These are phyloP conservation scores for Diarsia mendica DNA, from an alignment of 2,888 invertebrate species.

Conservation along the genomic window DNA sequence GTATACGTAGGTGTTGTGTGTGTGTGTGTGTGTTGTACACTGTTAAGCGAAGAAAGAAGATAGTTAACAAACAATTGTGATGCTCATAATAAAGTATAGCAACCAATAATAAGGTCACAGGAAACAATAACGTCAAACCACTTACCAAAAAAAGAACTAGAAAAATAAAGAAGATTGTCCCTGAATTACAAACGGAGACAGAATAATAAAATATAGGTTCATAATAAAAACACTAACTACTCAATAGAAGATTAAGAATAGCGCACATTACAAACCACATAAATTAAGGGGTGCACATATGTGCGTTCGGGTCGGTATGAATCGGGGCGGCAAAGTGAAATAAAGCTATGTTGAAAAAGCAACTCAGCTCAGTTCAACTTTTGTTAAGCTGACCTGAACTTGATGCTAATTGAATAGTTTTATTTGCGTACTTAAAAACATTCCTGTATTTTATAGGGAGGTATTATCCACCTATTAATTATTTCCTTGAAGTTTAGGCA, in stretches of 20 bases:
- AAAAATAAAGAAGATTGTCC: not conserved
- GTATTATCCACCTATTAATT: not conserved
- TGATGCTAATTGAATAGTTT: not conserved
- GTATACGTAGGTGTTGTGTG: no score
- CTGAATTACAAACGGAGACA: slow-evolving; percentile 18
- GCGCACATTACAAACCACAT: no score
- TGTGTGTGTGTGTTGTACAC: no score
- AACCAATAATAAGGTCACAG: not conserved
- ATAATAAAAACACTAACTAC: slow-evolving; percentile 21
- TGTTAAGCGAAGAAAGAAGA: not conserved
- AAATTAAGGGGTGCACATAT: slow-evolving; percentile 3
- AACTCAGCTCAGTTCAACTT: not conserved
- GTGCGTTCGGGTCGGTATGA: not conserved
- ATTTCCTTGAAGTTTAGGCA: not conserved
- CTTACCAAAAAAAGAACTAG: not conserved
- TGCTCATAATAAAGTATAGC: not conserved
- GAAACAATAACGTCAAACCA: not conserved
- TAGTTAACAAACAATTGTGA: not conserved
- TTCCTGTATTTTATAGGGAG: not conserved
- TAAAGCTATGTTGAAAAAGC: not conserved
- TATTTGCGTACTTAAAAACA: not conserved
- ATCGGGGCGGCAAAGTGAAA: not conserved
- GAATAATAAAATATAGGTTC: slow-evolving; percentile 19
- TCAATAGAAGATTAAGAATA: slow-evolving; percentile 12
- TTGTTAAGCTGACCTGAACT: not conserved